Percentiles rank a stretch among this genome's conserved stretches.
phyloP scores from a whole-genome alignment of 2,113 vertebrate genomes.

The Cyprinodon tularosa region DNA sequence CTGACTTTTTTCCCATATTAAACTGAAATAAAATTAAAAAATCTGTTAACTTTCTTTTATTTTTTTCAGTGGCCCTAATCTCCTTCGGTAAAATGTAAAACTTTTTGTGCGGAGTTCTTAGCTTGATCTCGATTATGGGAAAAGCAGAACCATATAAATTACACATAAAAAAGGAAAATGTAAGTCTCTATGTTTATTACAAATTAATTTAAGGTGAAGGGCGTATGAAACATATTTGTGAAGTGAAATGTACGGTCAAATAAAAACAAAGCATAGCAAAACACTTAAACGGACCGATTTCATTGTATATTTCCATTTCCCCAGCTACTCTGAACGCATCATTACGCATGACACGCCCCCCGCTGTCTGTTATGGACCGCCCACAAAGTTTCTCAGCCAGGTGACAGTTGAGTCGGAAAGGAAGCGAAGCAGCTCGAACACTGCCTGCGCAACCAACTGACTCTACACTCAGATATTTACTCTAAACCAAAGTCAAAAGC shows the following conservation, averaged over 20 bases:
- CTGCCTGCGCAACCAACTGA: neutral
- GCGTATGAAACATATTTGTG: neutral
- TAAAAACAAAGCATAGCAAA: neutral
- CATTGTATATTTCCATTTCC: neutral
- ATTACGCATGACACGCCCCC: slow-evolving; percentile 1
- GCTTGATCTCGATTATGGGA: neutral
- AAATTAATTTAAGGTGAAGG: neutral
- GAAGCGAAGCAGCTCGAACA: neutral
- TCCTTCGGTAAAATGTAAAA: neutral
- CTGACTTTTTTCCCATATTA: too few species aligned
- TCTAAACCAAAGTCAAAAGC: neutral
- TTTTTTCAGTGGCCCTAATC: too few species aligned
- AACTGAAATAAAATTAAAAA: too few species aligned
- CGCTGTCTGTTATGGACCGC: slow-evolving; percentile 32
- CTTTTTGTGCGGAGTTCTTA: neutral
- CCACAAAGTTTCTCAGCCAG: slow-evolving; percentile 60
- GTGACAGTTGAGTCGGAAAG: slow-evolving; percentile 63
- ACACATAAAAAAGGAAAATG: neutral
- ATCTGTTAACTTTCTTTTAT: too few species aligned
- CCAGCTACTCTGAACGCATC: slow-evolving; percentile 6
- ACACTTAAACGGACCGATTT: neutral
- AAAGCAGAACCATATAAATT: neutral
- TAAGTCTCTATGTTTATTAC: neutral
- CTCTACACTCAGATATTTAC: neutral
- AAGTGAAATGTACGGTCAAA: neutral